phyloP scores from a whole-genome alignment of 2,888 invertebrate genomes.

The Caenorhabditis japonica region DNA sequence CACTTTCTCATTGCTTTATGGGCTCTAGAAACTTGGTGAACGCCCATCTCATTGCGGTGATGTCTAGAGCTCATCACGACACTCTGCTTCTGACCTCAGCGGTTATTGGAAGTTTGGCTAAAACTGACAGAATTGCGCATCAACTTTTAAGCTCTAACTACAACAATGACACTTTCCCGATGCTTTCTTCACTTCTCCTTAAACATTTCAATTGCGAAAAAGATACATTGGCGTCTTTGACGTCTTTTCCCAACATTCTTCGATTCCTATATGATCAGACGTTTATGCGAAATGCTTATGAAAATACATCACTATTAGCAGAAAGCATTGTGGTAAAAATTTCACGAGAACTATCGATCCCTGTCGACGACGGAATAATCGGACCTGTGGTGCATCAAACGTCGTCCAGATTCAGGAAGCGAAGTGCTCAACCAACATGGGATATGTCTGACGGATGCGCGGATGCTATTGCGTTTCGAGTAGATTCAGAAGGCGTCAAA shows the following conservation, averaged over 20 bases:
- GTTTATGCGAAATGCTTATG: slow-evolving; percentile 48
- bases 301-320: slow-evolving; percentile 49
- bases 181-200: slow-evolving; percentile 86
- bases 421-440: slow-evolving; percentile 92
- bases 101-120: slow-evolving; percentile 54
- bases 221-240: slow-evolving; percentile 47
- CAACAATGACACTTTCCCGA: slow-evolving; percentile 77
- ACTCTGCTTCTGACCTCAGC: slow-evolving; percentile 44
- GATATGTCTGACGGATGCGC: slow-evolving; percentile 96
- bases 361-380: slow-evolving; percentile 46
- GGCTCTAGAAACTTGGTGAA: slow-evolving; percentile 82
- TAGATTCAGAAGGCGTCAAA: slow-evolving; percentile 90
- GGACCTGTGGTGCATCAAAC: slow-evolving; percentile 80
- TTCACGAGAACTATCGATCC: slow-evolving; percentile 82
- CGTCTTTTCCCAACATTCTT: slow-evolving; percentile 66
- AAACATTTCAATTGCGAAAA: slow-evolving; percentile 80
- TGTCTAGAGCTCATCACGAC: slow-evolving; percentile 25
- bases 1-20: slow-evolving; percentile 95
- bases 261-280: slow-evolving; percentile 70
- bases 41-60: slow-evolving; percentile 53
- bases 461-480: slow-evolving; percentile 86
- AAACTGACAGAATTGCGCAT: slow-evolving; percentile 37
- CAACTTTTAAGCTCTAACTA: slow-evolving; percentile 20
- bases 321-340: slow-evolving; percentile 81
- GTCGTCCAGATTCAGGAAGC: slow-evolving; percentile 84